Percentiles rank a stretch among this genome's conserved stretches.
phyloP scores from a whole-genome alignment of 1,140 invertebrate species.

The Planococcus citri region DNA sequence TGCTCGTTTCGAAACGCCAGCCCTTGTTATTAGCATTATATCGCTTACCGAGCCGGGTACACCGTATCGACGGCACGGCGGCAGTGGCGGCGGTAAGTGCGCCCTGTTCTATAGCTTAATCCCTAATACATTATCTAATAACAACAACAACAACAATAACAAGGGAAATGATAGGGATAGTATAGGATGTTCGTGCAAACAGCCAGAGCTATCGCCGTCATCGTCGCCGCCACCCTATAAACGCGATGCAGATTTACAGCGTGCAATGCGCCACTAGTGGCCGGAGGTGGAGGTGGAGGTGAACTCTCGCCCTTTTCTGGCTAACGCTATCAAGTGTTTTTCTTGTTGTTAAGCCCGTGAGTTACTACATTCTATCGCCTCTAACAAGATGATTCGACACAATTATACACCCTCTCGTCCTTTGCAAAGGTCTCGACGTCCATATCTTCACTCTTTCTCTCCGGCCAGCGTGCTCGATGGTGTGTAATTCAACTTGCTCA shows the following conservation, averaged over 20 bases:
- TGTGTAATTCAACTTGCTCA: background rate
- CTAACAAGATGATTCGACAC: constrained; percentile 19
- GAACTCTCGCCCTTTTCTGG: background rate
- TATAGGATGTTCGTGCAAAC: constrained; percentile 18
- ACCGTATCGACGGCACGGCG: background rate
- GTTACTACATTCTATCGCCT: constrained; percentile 15
- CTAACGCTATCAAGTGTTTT: constrained; percentile 5
- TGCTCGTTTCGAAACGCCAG: constrained; percentile 9
- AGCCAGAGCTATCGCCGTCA: constrained; percentile 3
- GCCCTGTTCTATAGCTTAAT: constrained; percentile 16
- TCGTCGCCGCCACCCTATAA: constrained; percentile 13
- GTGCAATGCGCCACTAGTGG: too few species aligned
- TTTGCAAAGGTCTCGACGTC: background rate
- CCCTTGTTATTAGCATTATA: constrained; percentile 20
- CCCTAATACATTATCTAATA: constrained; percentile 19
- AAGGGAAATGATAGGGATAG: constrained; percentile 18
- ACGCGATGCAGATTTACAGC: constrained; percentile 14
- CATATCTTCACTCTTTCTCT: background rate
- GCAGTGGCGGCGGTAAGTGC: background rate
- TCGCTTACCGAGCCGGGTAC: background rate
- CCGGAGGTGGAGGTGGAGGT: too few species aligned
- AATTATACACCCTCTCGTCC: constrained; percentile 4
- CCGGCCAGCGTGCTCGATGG: background rate
- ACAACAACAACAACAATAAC: constrained; percentile 16
- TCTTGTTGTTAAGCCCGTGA: constrained; percentile 18